Conservation (phyloP, 1,140 invertebrate genomes). For the Lethrus apterus region DNA sequence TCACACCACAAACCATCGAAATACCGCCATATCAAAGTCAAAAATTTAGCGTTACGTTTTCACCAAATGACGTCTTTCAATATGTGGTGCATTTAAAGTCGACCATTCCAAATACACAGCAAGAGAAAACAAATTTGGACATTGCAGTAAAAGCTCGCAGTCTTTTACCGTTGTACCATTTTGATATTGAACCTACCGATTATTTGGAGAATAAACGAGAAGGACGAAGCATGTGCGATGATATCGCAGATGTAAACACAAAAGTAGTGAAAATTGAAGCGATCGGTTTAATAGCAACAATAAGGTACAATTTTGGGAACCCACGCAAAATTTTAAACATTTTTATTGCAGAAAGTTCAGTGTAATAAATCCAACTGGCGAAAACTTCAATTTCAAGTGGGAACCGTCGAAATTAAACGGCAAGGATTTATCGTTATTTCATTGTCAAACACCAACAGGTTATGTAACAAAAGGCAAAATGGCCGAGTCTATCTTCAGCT, state of each 20-base stretch:
- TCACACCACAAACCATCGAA: slow-evolving; percentile 16
- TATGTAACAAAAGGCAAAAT: slow-evolving; percentile 35
- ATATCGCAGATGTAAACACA: slow-evolving; percentile 28
- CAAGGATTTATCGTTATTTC: slow-evolving; percentile 35
- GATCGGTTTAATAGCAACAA: slow-evolving; percentile 32
- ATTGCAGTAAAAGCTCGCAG: slow-evolving; percentile 29
- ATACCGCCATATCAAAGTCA: slow-evolving; percentile 16
- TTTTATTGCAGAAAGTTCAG: slow-evolving; percentile 32
- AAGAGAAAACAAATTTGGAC: slow-evolving; percentile 16
- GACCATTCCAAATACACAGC: slow-evolving; percentile 20
- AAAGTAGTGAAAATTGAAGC: slow-evolving; percentile 41
- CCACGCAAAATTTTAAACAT: background rate
- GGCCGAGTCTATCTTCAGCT: slow-evolving; percentile 36
- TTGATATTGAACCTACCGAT: slow-evolving; percentile 39
- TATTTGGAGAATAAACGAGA: slow-evolving; percentile 31
- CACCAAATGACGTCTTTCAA: slow-evolving; percentile 20
- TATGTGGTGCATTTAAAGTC: slow-evolving; percentile 20
- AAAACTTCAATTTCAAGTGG: slow-evolving; percentile 40
- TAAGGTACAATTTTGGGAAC: slow-evolving; percentile 17
- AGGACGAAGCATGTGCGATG: slow-evolving; percentile 20
- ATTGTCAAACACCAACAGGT: slow-evolving; percentile 37
- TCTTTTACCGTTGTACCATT: slow-evolving; percentile 43
- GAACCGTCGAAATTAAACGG: slow-evolving; percentile 20
- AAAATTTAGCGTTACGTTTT: slow-evolving; percentile 25
- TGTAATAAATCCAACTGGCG: slow-evolving; percentile 40